phyloP scores from a whole-genome alignment of 1,140 invertebrate species.

The Euura lappo region DNA sequence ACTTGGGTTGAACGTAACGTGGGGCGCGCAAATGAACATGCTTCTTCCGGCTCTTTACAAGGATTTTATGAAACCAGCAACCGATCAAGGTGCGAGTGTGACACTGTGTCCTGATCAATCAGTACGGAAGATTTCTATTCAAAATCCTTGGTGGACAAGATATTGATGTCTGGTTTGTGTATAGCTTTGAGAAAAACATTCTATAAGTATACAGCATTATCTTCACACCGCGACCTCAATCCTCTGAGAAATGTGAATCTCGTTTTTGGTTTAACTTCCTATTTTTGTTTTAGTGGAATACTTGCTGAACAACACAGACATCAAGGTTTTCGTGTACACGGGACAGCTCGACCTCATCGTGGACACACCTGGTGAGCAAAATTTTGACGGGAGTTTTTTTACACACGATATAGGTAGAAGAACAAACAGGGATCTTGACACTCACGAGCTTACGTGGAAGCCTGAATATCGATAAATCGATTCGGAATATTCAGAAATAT shows the following conservation, averaged over 20 bases:
- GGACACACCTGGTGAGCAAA: conserved; percentile 67
- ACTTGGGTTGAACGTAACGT: conserved; percentile 65
- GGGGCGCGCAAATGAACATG: conserved; percentile 64
- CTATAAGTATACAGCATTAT: too few relatives aligned
- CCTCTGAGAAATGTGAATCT: too few relatives aligned
- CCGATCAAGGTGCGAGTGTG: conserved; percentile 63
- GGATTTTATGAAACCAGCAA: conserved; percentile 89
- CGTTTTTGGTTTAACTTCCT: background rate
- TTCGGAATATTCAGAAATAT: too few relatives aligned
- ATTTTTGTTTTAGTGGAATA: conserved; percentile 69
- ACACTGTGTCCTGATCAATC: too few relatives aligned
- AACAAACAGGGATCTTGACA: too few relatives aligned
- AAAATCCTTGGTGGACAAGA: background rate
- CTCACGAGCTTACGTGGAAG: too few relatives aligned
- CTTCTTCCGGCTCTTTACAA: conserved; percentile 70
- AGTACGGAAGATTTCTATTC: background rate
- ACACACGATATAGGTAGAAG: too few relatives aligned
- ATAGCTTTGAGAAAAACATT: too few relatives aligned
- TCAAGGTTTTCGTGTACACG: conserved; percentile 73
- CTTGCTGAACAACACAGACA: conserved; percentile 71
- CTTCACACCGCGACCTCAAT: too few relatives aligned
- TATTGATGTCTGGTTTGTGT: too few relatives aligned
- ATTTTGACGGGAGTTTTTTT: background rate
- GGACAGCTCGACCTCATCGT: conserved; percentile 77
- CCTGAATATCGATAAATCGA: too few relatives aligned